These are phyloP conservation scores for Oligia fasciuncula DNA, from an alignment of 2,888 invertebrate species.

Conservation along the genomic window DNA sequence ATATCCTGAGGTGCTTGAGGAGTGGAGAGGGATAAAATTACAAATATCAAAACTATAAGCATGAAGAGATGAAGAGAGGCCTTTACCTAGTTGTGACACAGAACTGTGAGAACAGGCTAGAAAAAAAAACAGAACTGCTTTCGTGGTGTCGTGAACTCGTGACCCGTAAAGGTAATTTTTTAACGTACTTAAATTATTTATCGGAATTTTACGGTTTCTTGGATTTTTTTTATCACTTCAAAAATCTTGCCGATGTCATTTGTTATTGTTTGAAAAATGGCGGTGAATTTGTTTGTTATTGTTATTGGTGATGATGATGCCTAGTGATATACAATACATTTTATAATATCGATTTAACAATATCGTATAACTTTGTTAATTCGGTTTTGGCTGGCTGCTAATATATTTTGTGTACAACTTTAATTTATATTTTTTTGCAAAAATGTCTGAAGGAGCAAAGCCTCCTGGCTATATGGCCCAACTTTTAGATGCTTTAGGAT, in stretches of 20 bases:
- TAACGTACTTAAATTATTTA: neutral
- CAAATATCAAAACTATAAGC: neutral
- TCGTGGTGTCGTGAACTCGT: too few species aligned
- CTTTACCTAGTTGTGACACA: neutral
- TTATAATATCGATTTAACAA: constrained; percentile 69
- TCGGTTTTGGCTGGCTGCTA: constrained; percentile 46
- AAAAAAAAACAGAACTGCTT: neutral
- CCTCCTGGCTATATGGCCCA: constrained; percentile 89
- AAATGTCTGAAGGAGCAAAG: constrained; percentile 75
- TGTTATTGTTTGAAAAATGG: constrained; percentile 73
- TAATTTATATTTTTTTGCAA: constrained; percentile 37
- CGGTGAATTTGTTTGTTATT: constrained; percentile 67
- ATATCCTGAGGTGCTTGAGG: neutral
- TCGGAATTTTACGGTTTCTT: constrained; percentile 31
- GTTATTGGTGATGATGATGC: constrained; percentile 50
- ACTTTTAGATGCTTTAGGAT: constrained; percentile 92
- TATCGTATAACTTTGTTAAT: constrained; percentile 29
- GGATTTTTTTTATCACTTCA: neutral
- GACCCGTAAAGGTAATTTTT: too few species aligned
- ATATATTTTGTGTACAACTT: constrained; percentile 39
- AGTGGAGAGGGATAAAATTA: neutral
- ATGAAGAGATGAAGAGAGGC: neutral
- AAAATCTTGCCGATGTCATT: constrained; percentile 56
- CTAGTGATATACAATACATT: constrained; percentile 47
- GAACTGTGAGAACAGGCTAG: neutral